Evolutionary conservation across 2,113 vertebrate genomes (phyloP).

Genomic region (Trochalopteron elliotii): DNA sequence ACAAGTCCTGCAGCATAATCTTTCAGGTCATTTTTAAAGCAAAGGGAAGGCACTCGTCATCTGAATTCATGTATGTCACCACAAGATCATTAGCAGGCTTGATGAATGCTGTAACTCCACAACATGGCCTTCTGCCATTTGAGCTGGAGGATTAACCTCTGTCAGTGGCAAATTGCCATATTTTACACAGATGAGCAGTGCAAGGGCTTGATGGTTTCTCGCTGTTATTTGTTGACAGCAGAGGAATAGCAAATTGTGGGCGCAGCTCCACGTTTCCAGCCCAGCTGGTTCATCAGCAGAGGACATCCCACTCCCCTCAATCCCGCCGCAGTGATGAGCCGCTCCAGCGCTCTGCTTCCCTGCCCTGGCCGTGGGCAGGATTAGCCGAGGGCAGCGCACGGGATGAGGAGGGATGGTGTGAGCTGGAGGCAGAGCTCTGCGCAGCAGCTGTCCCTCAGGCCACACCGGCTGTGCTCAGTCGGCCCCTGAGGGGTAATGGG

Average conservation of each 20-base stretch:
- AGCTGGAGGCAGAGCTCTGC: neutral
- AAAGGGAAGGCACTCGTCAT: neutral
- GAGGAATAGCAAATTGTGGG: neutral
- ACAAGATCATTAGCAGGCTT: neutral
- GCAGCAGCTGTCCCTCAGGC: neutral
- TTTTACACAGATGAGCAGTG: neutral
- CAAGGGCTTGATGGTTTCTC: neutral
- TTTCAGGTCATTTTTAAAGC: neutral
- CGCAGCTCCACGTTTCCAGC: neutral
- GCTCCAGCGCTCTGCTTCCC: neutral
- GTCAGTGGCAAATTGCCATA: neutral
- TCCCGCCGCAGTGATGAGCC: neutral
- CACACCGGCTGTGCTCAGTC: neutral
- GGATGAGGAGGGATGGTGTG: accelerated
- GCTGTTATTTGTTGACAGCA: neutral
- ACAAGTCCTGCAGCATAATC: neutral
- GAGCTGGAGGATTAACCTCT: neutral
- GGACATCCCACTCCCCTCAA: neutral
- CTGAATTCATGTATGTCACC: neutral
- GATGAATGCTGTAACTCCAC: neutral
- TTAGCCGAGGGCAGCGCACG: neutral
- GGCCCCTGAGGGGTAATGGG: neutral
- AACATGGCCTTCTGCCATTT: neutral
- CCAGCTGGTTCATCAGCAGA: neutral
- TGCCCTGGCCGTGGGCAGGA: neutral